A percentile compares a stretch with the other conserved stretches of the same genome.
These are phyloP conservation scores for Laothoe populi DNA, from an alignment of 2,888 invertebrate genomes.

Conservation along the genomic window DNA sequence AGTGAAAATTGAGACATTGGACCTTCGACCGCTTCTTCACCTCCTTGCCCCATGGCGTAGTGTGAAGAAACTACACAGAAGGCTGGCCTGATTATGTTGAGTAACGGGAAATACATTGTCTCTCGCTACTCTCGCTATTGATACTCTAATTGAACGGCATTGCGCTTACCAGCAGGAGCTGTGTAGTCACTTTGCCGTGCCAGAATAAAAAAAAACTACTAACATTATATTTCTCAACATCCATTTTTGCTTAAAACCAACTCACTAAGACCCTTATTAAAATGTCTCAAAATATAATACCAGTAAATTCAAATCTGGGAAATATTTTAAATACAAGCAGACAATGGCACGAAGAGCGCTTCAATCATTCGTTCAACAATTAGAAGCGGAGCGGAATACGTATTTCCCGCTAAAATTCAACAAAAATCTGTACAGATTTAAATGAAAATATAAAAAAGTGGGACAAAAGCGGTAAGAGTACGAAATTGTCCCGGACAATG, in stretches of 20 bases:
- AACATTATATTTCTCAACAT: too few species aligned
- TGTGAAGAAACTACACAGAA: too few species aligned
- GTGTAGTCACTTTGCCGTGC: too few species aligned
- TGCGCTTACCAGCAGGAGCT: too few species aligned
- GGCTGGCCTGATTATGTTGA: too few species aligned
- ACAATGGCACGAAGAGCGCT: background rate
- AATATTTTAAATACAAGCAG: background rate
- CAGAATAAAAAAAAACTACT: too few species aligned
- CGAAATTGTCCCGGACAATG: constrained; percentile 67
- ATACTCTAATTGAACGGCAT: too few species aligned
- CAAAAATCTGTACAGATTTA: constrained; percentile 29
- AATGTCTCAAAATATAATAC: background rate
- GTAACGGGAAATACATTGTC: too few species aligned
- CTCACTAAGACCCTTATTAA: background rate
- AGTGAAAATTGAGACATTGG: too few species aligned
- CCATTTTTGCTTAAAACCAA: background rate
- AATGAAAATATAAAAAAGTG: constrained; percentile 47
- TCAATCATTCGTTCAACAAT: constrained; percentile 5
- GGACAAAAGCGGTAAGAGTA: constrained; percentile 56
- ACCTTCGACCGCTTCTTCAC: too few species aligned
- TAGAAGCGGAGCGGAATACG: constrained; percentile 26
- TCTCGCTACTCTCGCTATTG: too few species aligned
- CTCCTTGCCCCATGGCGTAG: too few species aligned
- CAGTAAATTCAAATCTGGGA: background rate
- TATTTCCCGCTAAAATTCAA: constrained; percentile 39